Evolutionary conservation across 2,113 vertebrate species (phyloP).

Genomic region (Tympanuchus pallidicinctus): DNA sequence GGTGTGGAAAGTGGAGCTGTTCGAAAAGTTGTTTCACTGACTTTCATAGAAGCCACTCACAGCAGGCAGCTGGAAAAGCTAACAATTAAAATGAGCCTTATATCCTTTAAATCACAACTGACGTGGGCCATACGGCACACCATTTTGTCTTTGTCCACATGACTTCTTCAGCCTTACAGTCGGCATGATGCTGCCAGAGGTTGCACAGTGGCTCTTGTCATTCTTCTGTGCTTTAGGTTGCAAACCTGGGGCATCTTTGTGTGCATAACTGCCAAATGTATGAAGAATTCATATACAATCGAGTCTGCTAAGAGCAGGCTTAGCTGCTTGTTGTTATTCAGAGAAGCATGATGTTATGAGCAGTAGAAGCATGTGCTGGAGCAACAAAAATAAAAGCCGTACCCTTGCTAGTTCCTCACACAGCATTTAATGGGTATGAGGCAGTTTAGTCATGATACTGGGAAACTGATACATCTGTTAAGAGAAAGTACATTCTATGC

Average conservation of each 20-base stretch:
- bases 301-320: not conserved
- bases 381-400: conserved; percentile 39
- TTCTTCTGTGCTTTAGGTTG: not conserved
- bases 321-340: not conserved
- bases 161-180: not conserved
- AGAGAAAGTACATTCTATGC: conserved; percentile 74
- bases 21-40: not conserved
- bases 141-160: not conserved
- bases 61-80: not conserved
- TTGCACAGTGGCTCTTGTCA: not conserved
- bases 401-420: conserved; percentile 13
- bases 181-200: not conserved
- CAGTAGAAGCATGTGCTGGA: conserved; percentile 35
- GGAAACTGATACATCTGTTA: conserved; percentile 74
- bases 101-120: not conserved
- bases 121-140: rapidly evolving
- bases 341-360: conserved; percentile 32
- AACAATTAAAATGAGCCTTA: not conserved
- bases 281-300: not conserved
- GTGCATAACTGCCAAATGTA: not conserved
- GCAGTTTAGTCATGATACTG: conserved; percentile 68
- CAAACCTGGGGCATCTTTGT: not conserved
- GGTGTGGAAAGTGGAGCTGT: not conserved
- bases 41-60: not conserved
- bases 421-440: conserved; percentile 68